These are phyloP conservation scores for Periphyllus acericola DNA, from an alignment of 2,888 invertebrate genomes.

Conservation along the genomic window DNA sequence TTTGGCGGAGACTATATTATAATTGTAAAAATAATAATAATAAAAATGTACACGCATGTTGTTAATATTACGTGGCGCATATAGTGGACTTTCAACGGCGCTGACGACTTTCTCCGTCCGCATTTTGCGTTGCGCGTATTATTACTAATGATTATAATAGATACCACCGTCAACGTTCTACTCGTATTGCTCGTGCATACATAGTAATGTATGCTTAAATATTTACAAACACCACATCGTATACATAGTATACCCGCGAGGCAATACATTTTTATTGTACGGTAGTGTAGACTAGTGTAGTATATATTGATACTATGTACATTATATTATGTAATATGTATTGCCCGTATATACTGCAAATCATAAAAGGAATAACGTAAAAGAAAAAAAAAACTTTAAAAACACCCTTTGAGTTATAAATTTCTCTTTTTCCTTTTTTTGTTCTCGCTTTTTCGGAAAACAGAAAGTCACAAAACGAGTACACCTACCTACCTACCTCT, in stretches of 20 bases:
- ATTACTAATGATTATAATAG: neutral
- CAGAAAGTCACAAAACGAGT: slow-evolving; percentile 20
- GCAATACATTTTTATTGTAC: neutral
- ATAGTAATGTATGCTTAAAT: neutral
- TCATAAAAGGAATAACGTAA: neutral
- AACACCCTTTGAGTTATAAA: slow-evolving; percentile 23
- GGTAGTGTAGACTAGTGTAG: neutral
- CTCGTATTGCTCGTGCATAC: neutral
- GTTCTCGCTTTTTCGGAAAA: slow-evolving; percentile 47
- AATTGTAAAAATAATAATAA: neutral
- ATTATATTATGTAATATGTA: too few relatives aligned
- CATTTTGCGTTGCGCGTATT: neutral
- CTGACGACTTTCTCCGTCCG: neutral
- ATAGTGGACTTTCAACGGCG: neutral
- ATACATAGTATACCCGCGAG: neutral
- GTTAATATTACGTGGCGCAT: neutral
- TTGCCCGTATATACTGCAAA: neutral
- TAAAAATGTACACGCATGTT: neutral
- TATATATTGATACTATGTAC: neutral
- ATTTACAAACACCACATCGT: neutral
- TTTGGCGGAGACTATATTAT: neutral
- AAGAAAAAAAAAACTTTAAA: slow-evolving; percentile 13
- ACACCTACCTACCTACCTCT: neutral
- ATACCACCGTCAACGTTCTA: neutral
- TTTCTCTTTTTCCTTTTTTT: slow-evolving; percentile 9